Conservation (phyloP, 2,888 invertebrate genomes). For the Pachycephus smyrnensis region DNA sequence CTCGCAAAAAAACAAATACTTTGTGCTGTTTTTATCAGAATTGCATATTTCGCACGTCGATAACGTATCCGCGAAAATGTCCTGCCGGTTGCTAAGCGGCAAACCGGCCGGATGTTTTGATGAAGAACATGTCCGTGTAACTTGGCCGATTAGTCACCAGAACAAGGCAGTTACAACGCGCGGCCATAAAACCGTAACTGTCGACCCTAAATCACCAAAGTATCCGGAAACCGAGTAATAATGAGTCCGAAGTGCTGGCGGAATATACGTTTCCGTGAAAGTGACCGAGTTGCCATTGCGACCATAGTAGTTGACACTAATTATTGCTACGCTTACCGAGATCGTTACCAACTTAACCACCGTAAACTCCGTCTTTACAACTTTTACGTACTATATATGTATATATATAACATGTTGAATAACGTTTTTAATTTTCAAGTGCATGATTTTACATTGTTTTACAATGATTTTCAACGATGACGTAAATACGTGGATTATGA, state of each 20-base stretch:
- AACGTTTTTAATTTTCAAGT: too few species aligned
- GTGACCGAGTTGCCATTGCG: background rate
- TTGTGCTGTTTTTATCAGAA: too few species aligned
- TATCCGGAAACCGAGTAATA: slow-evolving; percentile 17
- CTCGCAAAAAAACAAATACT: too few species aligned
- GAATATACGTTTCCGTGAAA: background rate
- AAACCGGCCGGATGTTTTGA: slow-evolving; percentile 3
- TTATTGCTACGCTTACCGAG: background rate
- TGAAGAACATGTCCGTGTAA: slow-evolving; percentile 11
- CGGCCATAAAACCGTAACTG: slow-evolving; percentile 25
- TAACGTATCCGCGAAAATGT: too few species aligned
- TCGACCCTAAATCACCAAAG: slow-evolving; percentile 19
- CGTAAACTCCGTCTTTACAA: background rate
- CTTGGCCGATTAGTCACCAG: slow-evolving; percentile 26
- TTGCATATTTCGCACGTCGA: too few species aligned
- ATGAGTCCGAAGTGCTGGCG: slow-evolving; percentile 10
- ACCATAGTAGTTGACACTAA: background rate
- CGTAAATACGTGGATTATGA: too few species aligned
- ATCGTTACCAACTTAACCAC: background rate
- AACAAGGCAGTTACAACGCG: slow-evolving; percentile 19
- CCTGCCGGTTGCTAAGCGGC: background rate
- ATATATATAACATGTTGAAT: too few species aligned
- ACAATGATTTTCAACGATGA: too few species aligned
- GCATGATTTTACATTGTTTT: too few species aligned
- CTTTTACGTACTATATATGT: background rate